Base-by-base conservation (phyloP, 2,113 vertebrate species). In the Dasyurus viverrinus region DNA sequence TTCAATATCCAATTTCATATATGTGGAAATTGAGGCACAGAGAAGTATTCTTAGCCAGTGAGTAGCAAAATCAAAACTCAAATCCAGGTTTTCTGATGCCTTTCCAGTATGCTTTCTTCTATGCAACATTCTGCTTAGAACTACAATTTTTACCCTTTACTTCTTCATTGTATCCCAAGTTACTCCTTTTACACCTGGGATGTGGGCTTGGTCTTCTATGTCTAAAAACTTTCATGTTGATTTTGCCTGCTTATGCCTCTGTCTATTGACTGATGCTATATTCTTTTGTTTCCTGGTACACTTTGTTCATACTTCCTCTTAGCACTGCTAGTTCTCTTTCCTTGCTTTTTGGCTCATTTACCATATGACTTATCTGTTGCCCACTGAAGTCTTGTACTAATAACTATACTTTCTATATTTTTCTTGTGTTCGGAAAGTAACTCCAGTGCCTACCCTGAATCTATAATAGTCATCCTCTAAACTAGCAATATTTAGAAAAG, bases 1-100 rank as follows among this genome's bases (percentile, higher is more conserved):
- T 50, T 53, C 48, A 89, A 53, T n/a, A 24, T 42, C 8, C 93
- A 91, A 11, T 95, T 89, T 84, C 94, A 91, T 54, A 92, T 23
- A 53, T 89, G 3, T 25, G 53, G 3, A 57, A 47, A 19, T 46
- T 91, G 47, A 93, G 89, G 19, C 42, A 9, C 36, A 84, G 10
- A 3, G 91, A 93, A 91, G 19, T 90, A 68, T 12, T 36, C 30
- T 68, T 36, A 68, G 11, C 57, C 30, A 30, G 10, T 30, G 12
- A 12, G 27, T 16, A 3, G 12, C 60, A 68, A 68, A 68, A 9
- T 12, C 57, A 68, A 25, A 68, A 4, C 57, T 68, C 30, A 68
- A 68, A 68, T 68, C 11, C 57, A 68, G 30, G 11, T 68, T 30
- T 36, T 14, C 27, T 68, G 26, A 55, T 25, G 25, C 55, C 3